Conservation (phyloP, 1,140 invertebrate genomes). For the Papilio machaon region DNA sequence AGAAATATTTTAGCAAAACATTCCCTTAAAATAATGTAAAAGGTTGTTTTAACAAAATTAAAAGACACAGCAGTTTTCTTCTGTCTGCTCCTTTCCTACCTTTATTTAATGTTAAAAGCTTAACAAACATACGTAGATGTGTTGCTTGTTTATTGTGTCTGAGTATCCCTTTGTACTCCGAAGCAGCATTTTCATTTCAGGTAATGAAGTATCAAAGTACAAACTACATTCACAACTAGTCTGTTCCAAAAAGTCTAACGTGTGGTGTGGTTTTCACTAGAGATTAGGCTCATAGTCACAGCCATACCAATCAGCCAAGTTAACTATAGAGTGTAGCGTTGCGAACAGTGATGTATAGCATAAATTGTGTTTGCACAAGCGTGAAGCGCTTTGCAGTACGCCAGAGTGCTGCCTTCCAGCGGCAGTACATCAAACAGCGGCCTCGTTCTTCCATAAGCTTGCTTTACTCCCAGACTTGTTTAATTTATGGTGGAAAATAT, state of each 20-base stretch:
- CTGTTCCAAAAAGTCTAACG: slow-evolving; percentile 3
- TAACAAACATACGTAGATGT: too few species aligned
- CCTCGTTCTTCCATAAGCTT: slow-evolving; percentile 28
- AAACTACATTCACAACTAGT: neutral
- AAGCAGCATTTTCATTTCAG: neutral
- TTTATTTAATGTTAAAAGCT: too few species aligned
- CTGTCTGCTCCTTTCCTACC: too few species aligned
- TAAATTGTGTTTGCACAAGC: slow-evolving; percentile 43
- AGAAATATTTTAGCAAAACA: too few species aligned
- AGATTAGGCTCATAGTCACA: slow-evolving; percentile 36
- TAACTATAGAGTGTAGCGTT: slow-evolving; percentile 39
- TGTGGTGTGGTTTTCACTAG: slow-evolving; percentile 39
- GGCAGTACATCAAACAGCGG: slow-evolving; percentile 40
- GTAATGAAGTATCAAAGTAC: neutral
- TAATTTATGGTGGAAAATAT: slow-evolving; percentile 34
- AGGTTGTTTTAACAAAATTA: too few species aligned
- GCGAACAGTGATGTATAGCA: slow-evolving; percentile 37
- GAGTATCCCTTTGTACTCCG: too few species aligned
- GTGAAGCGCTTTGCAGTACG: slow-evolving; percentile 39
- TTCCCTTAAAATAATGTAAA: too few species aligned
- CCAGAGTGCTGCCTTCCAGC: slow-evolving; percentile 26
- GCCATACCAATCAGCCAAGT: slow-evolving; percentile 42
- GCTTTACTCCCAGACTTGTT: slow-evolving; percentile 22
- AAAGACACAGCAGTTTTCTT: too few species aligned
- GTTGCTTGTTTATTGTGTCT: too few species aligned